A percentile compares a stretch with the other conserved stretches of the same genome.
Conservation (phyloP, 2,113 vertebrate genomes). For the Mirza zaza region DNA sequence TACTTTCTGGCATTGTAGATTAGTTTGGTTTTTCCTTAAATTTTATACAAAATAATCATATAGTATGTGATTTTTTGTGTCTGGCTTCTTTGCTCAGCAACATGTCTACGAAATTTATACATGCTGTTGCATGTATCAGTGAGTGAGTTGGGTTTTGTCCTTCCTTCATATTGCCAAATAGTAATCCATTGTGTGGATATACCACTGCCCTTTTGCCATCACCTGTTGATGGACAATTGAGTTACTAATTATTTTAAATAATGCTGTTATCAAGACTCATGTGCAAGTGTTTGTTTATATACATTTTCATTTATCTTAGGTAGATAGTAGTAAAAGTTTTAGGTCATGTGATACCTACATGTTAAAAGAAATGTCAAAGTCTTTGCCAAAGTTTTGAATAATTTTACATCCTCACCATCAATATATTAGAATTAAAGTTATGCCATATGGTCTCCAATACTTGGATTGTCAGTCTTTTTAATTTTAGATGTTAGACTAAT, state of each 20-base stretch:
- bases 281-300: background rate
- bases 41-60: background rate
- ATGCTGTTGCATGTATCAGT: background rate
- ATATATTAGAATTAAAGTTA: background rate
- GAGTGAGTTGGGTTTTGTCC: background rate
- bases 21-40: background rate
- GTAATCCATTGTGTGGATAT: background rate
- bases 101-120: background rate
- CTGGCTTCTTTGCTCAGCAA: background rate
- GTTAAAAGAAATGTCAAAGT: background rate
- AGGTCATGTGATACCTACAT: background rate
- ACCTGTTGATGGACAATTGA: background rate
- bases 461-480: background rate
- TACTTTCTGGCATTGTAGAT: background rate
- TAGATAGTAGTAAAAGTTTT: background rate
- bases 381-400: background rate
- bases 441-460: background rate
- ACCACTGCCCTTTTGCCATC: background rate
- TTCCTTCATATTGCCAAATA: background rate
- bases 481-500: background rate
- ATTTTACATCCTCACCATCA: background rate
- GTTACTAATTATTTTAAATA: background rate
- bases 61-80: background rate
- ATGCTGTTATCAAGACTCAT: background rate
- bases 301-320: background rate